These are phyloP conservation scores for Diorhabda sublineata DNA, from an alignment of 1,140 invertebrate species.

Conservation along the genomic window DNA sequence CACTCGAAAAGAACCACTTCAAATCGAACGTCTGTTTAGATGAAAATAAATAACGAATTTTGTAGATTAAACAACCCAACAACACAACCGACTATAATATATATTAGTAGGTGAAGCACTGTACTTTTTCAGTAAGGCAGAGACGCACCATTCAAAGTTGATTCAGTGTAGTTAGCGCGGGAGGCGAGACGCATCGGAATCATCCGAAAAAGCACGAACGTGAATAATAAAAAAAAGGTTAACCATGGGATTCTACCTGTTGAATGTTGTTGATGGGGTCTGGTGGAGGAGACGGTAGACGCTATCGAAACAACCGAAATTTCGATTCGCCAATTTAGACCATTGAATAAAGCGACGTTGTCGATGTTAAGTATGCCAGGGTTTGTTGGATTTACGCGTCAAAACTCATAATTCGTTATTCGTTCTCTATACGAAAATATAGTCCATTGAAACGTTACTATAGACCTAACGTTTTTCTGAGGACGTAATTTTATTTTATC, in stretches of 20 bases:
- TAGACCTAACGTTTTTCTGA: too few species aligned
- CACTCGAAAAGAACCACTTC: too few species aligned
- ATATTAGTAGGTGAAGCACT: constrained; percentile 11
- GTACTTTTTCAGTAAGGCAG: constrained; percentile 8
- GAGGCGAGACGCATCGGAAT: constrained; percentile 24
- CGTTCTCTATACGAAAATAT: too few species aligned
- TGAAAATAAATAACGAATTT: too few species aligned
- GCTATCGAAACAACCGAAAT: constrained; percentile 3
- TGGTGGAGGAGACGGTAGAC: constrained; percentile 10
- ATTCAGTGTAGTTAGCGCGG: constrained; percentile 7
- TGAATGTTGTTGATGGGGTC: constrained; percentile 16
- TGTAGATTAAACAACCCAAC: too few species aligned
- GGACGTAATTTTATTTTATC: too few species aligned
- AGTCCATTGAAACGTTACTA: too few species aligned
- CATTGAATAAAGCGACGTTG: background rate
- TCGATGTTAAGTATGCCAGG: background rate
- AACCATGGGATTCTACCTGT: constrained; percentile 15
- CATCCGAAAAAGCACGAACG: constrained; percentile 25
- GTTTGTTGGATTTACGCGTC: too few species aligned
- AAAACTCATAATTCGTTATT: too few species aligned
- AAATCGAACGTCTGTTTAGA: too few species aligned
- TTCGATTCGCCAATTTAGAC: constrained; percentile 5
- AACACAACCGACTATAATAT: background rate
- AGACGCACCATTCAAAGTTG: constrained; percentile 28
- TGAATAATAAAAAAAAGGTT: constrained; percentile 14